phyloP scores from a whole-genome alignment of 2,797 vertebrate genomes.

The Hemitrygon akajei region DNA sequence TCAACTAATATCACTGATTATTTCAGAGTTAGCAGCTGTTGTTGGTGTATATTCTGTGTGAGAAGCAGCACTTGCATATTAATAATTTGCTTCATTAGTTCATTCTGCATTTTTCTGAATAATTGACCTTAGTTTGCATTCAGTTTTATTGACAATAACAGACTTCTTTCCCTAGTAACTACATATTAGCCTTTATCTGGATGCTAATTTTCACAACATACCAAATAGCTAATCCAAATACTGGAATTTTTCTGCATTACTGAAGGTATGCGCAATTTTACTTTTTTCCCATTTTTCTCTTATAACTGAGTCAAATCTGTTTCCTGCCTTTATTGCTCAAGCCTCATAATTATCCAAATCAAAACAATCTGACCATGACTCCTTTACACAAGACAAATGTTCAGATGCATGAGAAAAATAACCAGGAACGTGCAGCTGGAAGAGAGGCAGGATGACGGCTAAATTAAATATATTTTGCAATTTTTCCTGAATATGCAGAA shows the following conservation, averaged over 20 bases:
- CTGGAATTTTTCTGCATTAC: neutral
- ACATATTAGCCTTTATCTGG: slow-evolving; percentile 7
- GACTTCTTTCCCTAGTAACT: neutral
- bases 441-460: neutral
- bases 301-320: slow-evolving; percentile 6
- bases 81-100: slow-evolving; percentile 10
- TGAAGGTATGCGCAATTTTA: neutral
- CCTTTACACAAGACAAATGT: neutral
- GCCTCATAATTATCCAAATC: slow-evolving; percentile 12
- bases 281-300: neutral
- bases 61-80: neutral
- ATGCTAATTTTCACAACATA: neutral
- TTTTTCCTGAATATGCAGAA: neutral
- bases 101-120: neutral
- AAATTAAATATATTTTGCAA: neutral
- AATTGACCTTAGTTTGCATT: neutral
- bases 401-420: neutral
- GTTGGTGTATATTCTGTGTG: neutral
- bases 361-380: neutral
- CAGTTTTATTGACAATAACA: neutral
- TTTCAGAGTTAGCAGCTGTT: neutral
- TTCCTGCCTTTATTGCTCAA: neutral
- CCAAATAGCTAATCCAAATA: neutral
- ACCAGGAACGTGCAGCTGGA: slow-evolving; percentile 10
- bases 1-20: neutral